Evolutionary conservation across 92 coral and sea anemone species (phyloP).

Genomic region (Phymanthus crucifer): DNA sequence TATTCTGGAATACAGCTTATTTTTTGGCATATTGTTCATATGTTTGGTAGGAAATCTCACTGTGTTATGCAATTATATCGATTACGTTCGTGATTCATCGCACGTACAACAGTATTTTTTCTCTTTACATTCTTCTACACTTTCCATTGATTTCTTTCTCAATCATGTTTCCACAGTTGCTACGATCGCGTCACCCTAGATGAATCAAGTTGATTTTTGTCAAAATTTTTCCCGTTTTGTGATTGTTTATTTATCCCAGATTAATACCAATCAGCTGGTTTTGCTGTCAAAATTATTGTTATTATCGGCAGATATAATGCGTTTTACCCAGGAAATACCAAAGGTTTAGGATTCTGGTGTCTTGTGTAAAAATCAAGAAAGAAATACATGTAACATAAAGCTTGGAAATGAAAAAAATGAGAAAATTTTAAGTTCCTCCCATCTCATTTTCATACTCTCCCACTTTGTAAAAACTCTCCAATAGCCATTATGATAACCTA

Average conservation of each 20-base stretch:
- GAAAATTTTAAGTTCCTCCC: too few relatives aligned
- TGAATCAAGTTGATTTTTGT: neutral
- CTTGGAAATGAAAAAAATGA: too few relatives aligned
- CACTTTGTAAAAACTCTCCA: too few relatives aligned
- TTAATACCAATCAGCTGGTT: too few relatives aligned
- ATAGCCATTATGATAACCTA: too few relatives aligned
- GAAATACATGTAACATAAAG: too few relatives aligned
- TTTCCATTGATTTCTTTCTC: neutral
- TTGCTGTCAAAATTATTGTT: too few relatives aligned
- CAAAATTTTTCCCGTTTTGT: neutral
- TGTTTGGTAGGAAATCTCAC: neutral
- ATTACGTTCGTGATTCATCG: constrained; percentile 3
- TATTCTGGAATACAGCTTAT: neutral
- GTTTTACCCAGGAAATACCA: too few relatives aligned
- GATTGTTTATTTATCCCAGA: neutral
- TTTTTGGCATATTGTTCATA: neutral
- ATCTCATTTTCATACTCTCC: too few relatives aligned
- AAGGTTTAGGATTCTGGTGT: too few relatives aligned
- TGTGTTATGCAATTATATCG: constrained; percentile 15
- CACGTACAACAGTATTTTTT: neutral
- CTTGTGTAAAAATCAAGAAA: too few relatives aligned
- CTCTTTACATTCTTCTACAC: neutral
- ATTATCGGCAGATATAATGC: too few relatives aligned
- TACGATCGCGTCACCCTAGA: neutral
- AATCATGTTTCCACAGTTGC: neutral